Conservation (phyloP, 2,113 vertebrate species). For the Pangasianodon hypophthalmus region DNA sequence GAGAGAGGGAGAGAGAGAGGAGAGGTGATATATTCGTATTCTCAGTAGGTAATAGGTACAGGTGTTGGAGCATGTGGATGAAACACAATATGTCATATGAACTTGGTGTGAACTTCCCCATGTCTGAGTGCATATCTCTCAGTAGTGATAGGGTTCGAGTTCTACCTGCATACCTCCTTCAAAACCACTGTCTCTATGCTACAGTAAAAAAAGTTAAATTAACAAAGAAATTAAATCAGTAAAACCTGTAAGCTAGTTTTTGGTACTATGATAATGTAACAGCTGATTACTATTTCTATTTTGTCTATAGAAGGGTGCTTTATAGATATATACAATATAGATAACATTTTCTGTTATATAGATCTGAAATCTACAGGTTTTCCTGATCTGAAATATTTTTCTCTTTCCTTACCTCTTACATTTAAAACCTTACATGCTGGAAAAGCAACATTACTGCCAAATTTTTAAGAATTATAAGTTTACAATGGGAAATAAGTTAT, state of each 20-base stretch:
- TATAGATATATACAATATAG: neutral
- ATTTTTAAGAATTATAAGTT: neutral
- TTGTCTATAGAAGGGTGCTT: neutral
- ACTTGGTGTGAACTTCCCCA: constrained; percentile 9
- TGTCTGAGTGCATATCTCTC: constrained; percentile 1
- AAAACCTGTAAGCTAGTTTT: neutral
- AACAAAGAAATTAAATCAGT: neutral
- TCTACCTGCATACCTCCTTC: neutral
- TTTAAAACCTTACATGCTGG: neutral
- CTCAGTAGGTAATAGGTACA: constrained; percentile 62
- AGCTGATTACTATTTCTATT: neutral
- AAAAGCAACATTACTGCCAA: neutral
- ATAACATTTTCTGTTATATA: neutral
- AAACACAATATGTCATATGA: constrained; percentile 52
- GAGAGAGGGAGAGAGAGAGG: constrained; percentile 62
- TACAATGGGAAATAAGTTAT: neutral
- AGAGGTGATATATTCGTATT: constrained; percentile 60
- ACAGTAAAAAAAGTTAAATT: neutral
- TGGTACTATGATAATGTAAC: neutral
- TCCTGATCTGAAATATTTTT: neutral
- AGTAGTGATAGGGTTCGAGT: neutral
- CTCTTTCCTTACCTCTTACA: neutral
- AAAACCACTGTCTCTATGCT: neutral
- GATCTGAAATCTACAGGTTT: neutral
- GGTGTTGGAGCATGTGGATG: constrained; percentile 54